phyloP scores from a whole-genome alignment of 2,113 vertebrate genomes.

The Buteo buteo region DNA sequence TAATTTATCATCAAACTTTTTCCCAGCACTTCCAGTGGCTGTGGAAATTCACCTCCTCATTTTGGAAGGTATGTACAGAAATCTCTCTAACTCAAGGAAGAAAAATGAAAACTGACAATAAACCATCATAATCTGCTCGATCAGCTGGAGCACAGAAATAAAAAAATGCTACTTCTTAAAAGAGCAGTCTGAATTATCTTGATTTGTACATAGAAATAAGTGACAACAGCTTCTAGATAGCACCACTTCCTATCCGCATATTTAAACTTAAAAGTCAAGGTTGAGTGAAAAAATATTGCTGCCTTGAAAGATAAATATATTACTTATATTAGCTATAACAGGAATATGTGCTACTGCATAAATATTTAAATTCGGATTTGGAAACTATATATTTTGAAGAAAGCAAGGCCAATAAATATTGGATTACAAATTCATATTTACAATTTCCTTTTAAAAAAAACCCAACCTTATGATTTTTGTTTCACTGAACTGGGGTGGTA shows the following conservation, averaged over 20 bases:
- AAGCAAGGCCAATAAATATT: slow-evolving; percentile 44
- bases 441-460: slow-evolving; percentile 33
- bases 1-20: background rate
- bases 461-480: background rate
- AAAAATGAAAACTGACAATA: background rate
- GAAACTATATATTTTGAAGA: slow-evolving; percentile 55
- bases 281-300: slow-evolving; percentile 62
- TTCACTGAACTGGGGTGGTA: background rate
- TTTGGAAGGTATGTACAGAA: background rate
- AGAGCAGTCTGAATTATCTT: slow-evolving; percentile 25
- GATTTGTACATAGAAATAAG: slow-evolving; percentile 29
- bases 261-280: slow-evolving; percentile 42
- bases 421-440: slow-evolving; percentile 62
- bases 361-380: slow-evolving; percentile 65
- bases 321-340: slow-evolving; percentile 56
- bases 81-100: background rate
- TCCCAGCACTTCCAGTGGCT: background rate
- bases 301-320: slow-evolving; percentile 60
- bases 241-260: background rate
- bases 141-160: slow-evolving; percentile 25
- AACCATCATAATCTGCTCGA: slow-evolving; percentile 15
- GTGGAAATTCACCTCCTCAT: background rate
- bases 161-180: slow-evolving; percentile 9
- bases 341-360: slow-evolving; percentile 50
- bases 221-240: slow-evolving; percentile 30